Base-by-base conservation (phyloP, 2,888 invertebrate genomes). In the Sphaerophoria taeniata region DNA sequence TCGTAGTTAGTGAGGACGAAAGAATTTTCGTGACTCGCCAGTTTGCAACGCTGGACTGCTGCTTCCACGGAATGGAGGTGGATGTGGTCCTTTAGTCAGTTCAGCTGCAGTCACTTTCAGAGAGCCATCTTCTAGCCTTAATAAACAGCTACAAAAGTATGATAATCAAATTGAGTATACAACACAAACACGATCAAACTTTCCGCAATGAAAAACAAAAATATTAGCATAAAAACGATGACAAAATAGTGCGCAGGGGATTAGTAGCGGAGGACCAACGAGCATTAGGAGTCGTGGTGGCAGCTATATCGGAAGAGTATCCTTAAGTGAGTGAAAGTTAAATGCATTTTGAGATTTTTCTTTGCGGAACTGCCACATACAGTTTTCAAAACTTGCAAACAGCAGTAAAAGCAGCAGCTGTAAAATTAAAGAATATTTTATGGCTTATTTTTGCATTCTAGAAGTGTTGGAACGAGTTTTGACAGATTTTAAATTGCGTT, bases 401-500 rank as follows among this genome's bases (percentile, higher is more conserved):
- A n/a, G n/a, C n/a, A n/a, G n/a, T n/a, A n/a, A n/a, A n/a, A n/a
- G n/a, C n/a, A n/a, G n/a, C n/a, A n/a, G n/a, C n/a, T n/a, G n/a
- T n/a, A n/a, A n/a, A n/a, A n/a, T n/a, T n/a, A n/a, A n/a, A n/a
- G n/a, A n/a, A n/a, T n/a, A n/a, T n/a, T n/a, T n/a, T n/a, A n/a
- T n/a, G n/a, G n/a, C n/a, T n/a, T n/a, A n/a, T n/a, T n/a, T n/a
- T n/a, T n/a, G n/a, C n/a, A n/a, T n/a, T n/a, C n/a, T n/a, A n/a
- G n/a, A n/a, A n/a, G n/a, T n/a, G n/a, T n/a, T n/a, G n/a, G 55
- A 75, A 63, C 63, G 55, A 55, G 65, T 53, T 53, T 45, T 76
- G 81, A 71, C 81, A 71, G 65, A 71, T 77, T 82, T 76, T 65
- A 82, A 82, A 82, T 82, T 82, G 72, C 76, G 71, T 82, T 76